phyloP scores from a whole-genome alignment of 2,797 vertebrate genomes.

The Dendrocincla fuliginosa region DNA sequence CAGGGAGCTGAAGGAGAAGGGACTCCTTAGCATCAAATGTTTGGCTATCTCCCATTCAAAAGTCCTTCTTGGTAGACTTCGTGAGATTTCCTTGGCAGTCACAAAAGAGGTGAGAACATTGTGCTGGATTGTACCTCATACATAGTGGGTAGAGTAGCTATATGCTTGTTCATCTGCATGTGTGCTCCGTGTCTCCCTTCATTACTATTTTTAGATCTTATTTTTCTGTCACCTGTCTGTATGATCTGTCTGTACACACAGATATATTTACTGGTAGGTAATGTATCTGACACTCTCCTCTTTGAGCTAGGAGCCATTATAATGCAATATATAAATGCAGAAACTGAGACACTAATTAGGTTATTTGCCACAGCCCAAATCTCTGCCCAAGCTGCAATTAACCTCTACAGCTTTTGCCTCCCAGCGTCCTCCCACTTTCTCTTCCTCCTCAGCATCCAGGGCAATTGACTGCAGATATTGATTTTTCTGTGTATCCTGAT shows the following conservation, averaged over 20 bases:
- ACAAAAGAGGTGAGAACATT: slow-evolving; percentile 70
- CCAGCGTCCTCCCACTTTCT: background rate
- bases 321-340: background rate
- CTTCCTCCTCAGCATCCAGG: background rate
- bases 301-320: background rate
- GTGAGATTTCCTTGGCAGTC: slow-evolving; percentile 68
- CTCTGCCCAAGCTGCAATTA: background rate
- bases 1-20: slow-evolving; percentile 75
- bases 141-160: rapidly evolving
- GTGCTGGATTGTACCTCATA: background rate
- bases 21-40: slow-evolving; percentile 62
- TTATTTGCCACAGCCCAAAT: background rate
- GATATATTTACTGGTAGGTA: background rate
- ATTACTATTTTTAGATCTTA: background rate
- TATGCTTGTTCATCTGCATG: background rate
- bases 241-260: background rate
- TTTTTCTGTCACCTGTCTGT: background rate
- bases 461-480: background rate
- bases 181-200: background rate
- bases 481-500: background rate
- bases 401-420: background rate
- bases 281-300: background rate
- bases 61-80: slow-evolving; percentile 64
- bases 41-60: slow-evolving; percentile 71
- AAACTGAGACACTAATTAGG: background rate